phyloP scores from a whole-genome alignment of 37 sponge, comb jelly and placozoan genomes.

The Spongilla lacustris region DNA sequence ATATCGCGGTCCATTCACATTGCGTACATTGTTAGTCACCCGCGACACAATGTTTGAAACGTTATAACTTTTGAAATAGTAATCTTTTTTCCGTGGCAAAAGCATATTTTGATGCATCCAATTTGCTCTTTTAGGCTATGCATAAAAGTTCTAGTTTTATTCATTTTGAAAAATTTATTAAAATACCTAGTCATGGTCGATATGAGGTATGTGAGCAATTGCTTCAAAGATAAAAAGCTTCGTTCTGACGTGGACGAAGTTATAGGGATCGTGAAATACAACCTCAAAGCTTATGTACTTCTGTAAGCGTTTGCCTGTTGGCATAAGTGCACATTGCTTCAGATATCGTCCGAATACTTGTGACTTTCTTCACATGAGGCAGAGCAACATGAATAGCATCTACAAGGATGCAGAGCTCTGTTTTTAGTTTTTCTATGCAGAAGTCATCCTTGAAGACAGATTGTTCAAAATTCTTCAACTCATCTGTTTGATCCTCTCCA shows the following conservation, averaged over 20 bases:
- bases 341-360: constrained; percentile 1
- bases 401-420: neutral
- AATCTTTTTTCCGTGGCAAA: too few species aligned
- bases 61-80: too few species aligned
- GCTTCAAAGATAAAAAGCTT: constrained; percentile 47
- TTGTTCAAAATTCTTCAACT: constrained; percentile 1
- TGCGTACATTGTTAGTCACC: too few species aligned
- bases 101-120: too few species aligned
- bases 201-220: constrained; percentile 35
- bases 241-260: constrained; percentile 57
- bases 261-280: constrained; percentile 55
- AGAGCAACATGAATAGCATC: neutral
- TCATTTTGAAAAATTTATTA: too few species aligned
- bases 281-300: constrained; percentile 26
- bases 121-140: too few species aligned
- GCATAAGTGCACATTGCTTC: neutral
- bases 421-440: neutral
- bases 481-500: neutral
- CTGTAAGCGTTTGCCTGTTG: constrained; percentile 15
- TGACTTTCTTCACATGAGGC: neutral
- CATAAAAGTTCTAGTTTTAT: too few species aligned
- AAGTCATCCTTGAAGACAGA: neutral
- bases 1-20: too few species aligned
- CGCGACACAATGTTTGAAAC: too few species aligned
- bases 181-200: too few species aligned